Conservation (phyloP, 2,797 vertebrate genomes). For the Phataginus tricuspis region DNA sequence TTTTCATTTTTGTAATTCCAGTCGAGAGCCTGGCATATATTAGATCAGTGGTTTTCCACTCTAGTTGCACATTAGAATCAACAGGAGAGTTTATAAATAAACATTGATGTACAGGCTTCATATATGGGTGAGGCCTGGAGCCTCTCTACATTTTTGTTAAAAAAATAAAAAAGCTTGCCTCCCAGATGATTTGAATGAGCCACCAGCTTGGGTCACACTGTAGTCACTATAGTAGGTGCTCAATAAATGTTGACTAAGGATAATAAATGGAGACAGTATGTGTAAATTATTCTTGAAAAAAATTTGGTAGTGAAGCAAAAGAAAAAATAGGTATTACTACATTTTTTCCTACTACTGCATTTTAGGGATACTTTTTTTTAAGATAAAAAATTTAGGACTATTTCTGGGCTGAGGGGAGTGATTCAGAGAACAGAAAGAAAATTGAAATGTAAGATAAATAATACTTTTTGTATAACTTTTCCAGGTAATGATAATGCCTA, state of each 20-base stretch:
- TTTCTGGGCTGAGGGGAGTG: neutral
- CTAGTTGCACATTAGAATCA: neutral
- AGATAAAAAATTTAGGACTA: neutral
- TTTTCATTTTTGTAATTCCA: neutral
- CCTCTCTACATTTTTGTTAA: neutral
- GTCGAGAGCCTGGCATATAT: neutral
- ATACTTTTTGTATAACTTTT: neutral
- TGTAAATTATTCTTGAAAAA: constrained; percentile 49
- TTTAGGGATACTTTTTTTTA: constrained; percentile 29
- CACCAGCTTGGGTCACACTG: neutral
- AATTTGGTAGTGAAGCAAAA: neutral
- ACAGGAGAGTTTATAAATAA: neutral
- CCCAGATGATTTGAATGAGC: neutral
- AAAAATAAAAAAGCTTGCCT: neutral
- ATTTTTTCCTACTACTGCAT: neutral
- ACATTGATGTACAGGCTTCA: neutral
- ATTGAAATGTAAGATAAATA: constrained; percentile 24
- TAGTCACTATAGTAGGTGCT: neutral
- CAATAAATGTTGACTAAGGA: neutral
- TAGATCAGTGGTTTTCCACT: constrained; percentile 17
- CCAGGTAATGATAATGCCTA: neutral
- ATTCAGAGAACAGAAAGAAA: constrained; percentile 40
- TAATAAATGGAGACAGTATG: neutral
- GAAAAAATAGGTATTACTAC: neutral
- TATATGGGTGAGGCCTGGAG: neutral